Base-by-base conservation (phyloP, 2,113 vertebrate species). In the Ovis canadensis region DNA sequence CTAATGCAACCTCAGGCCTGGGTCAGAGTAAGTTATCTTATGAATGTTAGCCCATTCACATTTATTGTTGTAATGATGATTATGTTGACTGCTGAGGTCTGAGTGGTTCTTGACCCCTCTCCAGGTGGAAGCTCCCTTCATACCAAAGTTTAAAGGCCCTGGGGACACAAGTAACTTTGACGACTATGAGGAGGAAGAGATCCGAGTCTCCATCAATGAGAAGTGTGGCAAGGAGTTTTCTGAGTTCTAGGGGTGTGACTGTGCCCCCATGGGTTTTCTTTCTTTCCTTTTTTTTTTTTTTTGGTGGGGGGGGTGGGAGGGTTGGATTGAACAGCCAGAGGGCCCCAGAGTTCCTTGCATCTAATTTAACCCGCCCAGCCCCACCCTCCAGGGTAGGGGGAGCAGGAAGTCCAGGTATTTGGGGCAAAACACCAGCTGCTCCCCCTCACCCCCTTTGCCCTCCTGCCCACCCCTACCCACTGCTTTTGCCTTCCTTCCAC, bases 101-200 rank as follows among this genome's bases (percentile, higher is more conserved):
- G 83, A 78, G 43, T 95, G 82, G 54, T 94, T 95, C 64, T 97
- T 52, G 17, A 60, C 84, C 82, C 95, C 55, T 95, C 36, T 95
- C 64, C 89, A 98, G 99, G 99, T 99, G 98, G 99, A 99, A 98
- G 99, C 99, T 92, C 99, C 99, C 15, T 99, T 99, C 96, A 99
- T 99, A 98, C 99, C 99, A 96, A 99, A 99, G 98, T 99, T 99
- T 98, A 99, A 99, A 99, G 99, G 99, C 97, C 99, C 99, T 0
- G 99, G 99, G 10, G 99, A 99, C 99, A 99, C 99, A 95, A 99
- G 99, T 99, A 99, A 99, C 99, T 99, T 99, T 45, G 99, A 99
- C 11, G 99, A 99, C 98, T 99, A 99, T 40, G 99, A 99, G 95
- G 99, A 99, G 94, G 99, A 99, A 98, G 99, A 99, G 98, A 99